These are phyloP conservation scores for Pelodytes ibericus DNA, from an alignment of 2,797 vertebrate genomes.

Conservation along the genomic window DNA sequence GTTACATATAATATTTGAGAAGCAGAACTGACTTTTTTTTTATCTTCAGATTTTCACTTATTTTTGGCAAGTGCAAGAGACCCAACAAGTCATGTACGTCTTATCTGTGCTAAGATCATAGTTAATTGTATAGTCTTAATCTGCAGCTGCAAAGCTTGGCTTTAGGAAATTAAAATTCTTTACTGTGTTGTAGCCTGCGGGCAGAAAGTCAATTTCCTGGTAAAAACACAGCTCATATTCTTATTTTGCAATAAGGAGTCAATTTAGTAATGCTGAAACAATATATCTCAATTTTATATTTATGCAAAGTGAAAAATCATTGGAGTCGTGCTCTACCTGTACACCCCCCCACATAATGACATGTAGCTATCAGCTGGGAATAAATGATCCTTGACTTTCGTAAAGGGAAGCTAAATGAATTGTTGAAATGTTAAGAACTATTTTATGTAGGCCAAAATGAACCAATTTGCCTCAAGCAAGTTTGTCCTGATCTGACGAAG, in stretches of 20 bases:
- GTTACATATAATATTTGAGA: too few relatives aligned
- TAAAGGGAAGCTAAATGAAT: neutral
- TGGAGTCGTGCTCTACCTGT: constrained; percentile 34
- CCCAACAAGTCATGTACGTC: constrained; percentile 41
- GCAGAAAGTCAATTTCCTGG: constrained; percentile 55
- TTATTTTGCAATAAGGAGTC: constrained; percentile 52
- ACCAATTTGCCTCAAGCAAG: neutral
- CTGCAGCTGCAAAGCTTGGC: constrained; percentile 54
- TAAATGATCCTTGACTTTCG: constrained; percentile 14
- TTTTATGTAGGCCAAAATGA: neutral
- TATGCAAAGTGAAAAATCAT: constrained; percentile 35
- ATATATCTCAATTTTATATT: constrained; percentile 51
- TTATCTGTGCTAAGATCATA: constrained; percentile 53
- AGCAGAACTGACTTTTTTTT: too few relatives aligned
- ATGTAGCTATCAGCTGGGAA: constrained; percentile 18
- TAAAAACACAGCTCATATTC: constrained; percentile 43
- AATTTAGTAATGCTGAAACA: constrained; percentile 51
- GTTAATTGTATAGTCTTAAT: constrained; percentile 54
- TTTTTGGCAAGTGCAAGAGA: constrained; percentile 30
- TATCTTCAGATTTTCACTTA: neutral
- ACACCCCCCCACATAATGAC: constrained; percentile 1
- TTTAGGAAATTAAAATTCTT: constrained; percentile 56
- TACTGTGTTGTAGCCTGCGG: constrained; percentile 45
- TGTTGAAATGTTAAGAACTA: neutral
- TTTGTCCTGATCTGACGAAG: neutral